Evolutionary conservation across 1,140 invertebrate species (phyloP).

Genomic region (Proctacanthus coquilletti): DNA sequence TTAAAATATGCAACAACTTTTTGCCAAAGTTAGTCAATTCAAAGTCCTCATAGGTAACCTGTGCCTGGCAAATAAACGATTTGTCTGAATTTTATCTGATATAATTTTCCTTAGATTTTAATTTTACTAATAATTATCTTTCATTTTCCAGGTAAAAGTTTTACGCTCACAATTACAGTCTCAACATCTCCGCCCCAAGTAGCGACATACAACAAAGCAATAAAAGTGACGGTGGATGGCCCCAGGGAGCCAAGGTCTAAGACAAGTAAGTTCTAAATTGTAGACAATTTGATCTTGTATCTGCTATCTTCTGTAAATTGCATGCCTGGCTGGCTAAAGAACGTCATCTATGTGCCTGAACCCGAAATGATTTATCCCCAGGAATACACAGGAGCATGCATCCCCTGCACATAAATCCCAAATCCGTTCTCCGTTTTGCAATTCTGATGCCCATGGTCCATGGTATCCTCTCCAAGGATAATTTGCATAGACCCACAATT

Average conservation of each 20-base stretch:
- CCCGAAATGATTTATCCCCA: constrained; percentile 2
- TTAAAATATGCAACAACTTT: too few species aligned
- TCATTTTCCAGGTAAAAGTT: constrained; percentile 79
- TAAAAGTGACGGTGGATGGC: constrained; percentile 96
- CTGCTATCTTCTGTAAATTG: neutral
- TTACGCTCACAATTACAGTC: constrained; percentile 91
- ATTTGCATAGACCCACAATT: neutral
- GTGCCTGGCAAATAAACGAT: too few species aligned
- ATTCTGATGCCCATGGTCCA: neutral
- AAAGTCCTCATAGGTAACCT: too few species aligned
- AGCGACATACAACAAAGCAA: constrained; percentile 94
- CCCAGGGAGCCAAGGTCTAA: constrained; percentile 94
- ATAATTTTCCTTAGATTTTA: too few species aligned
- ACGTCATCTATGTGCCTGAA: neutral
- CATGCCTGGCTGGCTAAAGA: neutral
- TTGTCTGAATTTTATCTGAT: too few species aligned
- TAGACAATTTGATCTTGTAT: neutral
- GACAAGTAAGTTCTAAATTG: constrained; percentile 76
- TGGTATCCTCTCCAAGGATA: neutral
- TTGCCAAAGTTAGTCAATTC: too few species aligned
- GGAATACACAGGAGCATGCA: constrained; percentile 3
- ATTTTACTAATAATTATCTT: too few species aligned
- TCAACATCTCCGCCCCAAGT: constrained; percentile 86
- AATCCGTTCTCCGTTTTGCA: neutral
- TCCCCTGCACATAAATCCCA: constrained; percentile 2